A percentile compares a stretch with the other conserved stretches of the same genome.
phyloP scores from a whole-genome alignment of 2,888 invertebrate genomes.

The Rugalucina vietnamica region DNA sequence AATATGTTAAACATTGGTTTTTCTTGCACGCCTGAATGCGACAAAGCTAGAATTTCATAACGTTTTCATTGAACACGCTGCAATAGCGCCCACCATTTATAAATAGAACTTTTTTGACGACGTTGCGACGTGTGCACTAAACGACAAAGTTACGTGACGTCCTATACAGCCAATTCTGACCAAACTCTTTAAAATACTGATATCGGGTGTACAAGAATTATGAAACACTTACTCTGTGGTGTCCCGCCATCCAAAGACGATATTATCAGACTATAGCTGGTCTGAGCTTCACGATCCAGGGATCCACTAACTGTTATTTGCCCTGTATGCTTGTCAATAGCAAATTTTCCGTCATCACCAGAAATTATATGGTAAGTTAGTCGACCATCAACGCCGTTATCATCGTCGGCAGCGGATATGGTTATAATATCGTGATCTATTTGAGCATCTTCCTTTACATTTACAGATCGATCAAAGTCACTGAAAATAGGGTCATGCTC shows the following conservation, averaged over 20 bases:
- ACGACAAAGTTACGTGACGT: no score
- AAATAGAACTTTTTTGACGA: no score
- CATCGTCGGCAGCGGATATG: slow-evolving; percentile 70
- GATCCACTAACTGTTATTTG: slow-evolving; percentile 54
- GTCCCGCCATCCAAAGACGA: slow-evolving; percentile 63
- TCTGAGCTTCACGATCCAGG: slow-evolving; percentile 69
- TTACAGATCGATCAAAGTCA: slow-evolving; percentile 39
- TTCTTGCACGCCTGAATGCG: no score
- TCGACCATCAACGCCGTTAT: slow-evolving; percentile 67
- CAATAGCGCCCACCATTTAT: no score
- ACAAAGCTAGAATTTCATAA: no score
- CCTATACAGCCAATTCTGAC: no score
- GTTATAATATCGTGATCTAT: slow-evolving; percentile 58
- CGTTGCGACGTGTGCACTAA: no score
- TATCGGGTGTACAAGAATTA: no score
- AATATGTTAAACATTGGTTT: no score
- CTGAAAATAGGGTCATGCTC: slow-evolving; percentile 66
- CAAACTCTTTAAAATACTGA: no score
- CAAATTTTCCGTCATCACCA: slow-evolving; percentile 66
- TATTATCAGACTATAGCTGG: slow-evolving; percentile 59
- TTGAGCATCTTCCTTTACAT: slow-evolving; percentile 62
- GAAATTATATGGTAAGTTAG: slow-evolving; percentile 67
- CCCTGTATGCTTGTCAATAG: slow-evolving; percentile 65
- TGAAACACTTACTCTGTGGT: slow-evolving; percentile 39
- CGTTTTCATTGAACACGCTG: no score